Evolutionary conservation across 2,113 vertebrate species (phyloP).

Genomic region (Pyrgilauda ruficollis): DNA sequence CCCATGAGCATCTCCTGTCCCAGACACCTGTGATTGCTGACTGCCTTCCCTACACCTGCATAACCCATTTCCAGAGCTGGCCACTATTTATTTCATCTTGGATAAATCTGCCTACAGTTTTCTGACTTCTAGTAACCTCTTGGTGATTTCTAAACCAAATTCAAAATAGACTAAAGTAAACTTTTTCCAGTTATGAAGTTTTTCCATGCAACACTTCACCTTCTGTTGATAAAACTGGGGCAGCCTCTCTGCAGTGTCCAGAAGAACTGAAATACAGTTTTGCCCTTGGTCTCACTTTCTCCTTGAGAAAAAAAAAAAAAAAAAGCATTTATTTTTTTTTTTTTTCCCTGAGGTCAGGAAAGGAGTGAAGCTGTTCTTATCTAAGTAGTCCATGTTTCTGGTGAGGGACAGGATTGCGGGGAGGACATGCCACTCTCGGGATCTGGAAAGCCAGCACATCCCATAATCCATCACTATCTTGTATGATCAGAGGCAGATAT

Average conservation of each 20-base stretch:
- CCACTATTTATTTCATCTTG: not conserved
- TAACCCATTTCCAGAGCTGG: not conserved
- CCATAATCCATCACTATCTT: conserved; percentile 29
- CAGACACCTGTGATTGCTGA: not conserved
- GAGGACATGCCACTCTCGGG: rapidly evolving
- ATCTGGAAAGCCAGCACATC: not conserved
- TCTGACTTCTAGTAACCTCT: not conserved
- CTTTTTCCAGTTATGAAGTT: not conserved
- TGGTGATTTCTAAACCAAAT: not conserved
- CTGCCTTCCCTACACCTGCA: not conserved
- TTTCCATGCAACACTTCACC: not conserved
- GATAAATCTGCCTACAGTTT: not conserved
- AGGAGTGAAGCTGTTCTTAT: not conserved
- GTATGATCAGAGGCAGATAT: conserved; percentile 27
- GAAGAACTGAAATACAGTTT: not conserved
- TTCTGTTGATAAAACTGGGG: not conserved
- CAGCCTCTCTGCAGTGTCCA: not conserved
- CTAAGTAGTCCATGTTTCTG: not conserved
- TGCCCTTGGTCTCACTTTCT: not conserved
- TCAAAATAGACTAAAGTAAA: not conserved
- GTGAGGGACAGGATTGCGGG: not conserved
- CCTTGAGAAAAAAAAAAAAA: not conserved
- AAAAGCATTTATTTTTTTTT: too few species aligned
- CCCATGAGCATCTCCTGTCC: not conserved
- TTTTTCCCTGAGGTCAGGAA: not conserved